phyloP scores from a whole-genome alignment of 2,888 invertebrate genomes.

The Dioctria linearis region DNA sequence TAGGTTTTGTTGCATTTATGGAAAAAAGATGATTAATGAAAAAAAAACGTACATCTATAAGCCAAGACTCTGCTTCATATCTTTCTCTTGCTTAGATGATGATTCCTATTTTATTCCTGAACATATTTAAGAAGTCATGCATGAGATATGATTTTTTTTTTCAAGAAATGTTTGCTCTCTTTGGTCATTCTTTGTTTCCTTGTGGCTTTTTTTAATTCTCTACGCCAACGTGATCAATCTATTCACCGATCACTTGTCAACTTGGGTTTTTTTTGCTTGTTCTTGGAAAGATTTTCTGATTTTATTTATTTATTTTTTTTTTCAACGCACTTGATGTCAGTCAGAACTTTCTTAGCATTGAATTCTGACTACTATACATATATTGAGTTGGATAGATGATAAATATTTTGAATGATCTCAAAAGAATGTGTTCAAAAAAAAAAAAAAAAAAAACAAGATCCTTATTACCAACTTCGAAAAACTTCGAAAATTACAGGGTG shows the following conservation, averaged over 20 bases:
- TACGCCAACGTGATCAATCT: slow-evolving; percentile 18
- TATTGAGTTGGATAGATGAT: too few relatives aligned
- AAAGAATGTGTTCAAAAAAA: too few relatives aligned
- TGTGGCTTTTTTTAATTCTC: neutral
- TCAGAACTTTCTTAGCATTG: too few relatives aligned
- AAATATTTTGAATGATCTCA: too few relatives aligned
- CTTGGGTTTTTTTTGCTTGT: slow-evolving; percentile 1
- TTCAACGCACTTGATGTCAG: neutral
- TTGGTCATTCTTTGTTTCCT: neutral
- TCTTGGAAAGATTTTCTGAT: neutral
- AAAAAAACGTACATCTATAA: slow-evolving; percentile 5
- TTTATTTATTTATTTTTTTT: neutral
- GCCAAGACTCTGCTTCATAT: too few relatives aligned
- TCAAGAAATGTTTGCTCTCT: neutral
- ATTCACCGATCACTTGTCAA: slow-evolving; percentile 27
- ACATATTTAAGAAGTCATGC: slow-evolving; percentile 42
- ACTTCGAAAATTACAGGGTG: too few relatives aligned
- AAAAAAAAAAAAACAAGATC: too few relatives aligned
- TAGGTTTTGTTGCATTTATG: slow-evolving; percentile 44
- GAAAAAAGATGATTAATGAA: slow-evolving; percentile 50
- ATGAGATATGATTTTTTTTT: slow-evolving; percentile 44
- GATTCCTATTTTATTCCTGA: slow-evolving; percentile 5
- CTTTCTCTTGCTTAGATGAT: neutral
- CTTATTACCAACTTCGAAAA: too few relatives aligned
- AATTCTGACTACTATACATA: too few relatives aligned